Conservation (phyloP, 2,888 invertebrate species). For the Odontothrips loti region DNA sequence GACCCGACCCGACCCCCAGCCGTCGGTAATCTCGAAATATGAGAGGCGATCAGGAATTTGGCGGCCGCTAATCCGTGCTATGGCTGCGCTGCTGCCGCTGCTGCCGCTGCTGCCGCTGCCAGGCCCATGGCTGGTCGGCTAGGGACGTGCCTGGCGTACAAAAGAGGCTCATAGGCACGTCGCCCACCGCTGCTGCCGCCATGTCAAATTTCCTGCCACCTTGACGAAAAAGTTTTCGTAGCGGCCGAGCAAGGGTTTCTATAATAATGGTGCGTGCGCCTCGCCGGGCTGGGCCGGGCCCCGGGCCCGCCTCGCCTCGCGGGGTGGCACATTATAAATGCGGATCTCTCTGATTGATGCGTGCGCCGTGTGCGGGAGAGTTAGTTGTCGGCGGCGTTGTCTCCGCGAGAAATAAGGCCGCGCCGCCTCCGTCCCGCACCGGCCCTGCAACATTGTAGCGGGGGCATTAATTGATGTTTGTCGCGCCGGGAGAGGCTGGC, state of each 20-base stretch:
- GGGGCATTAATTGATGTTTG: too few relatives aligned
- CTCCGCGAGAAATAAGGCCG: too few relatives aligned
- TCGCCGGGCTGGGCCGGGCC: background rate
- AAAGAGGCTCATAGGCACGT: background rate
- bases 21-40: background rate
- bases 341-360: too few relatives aligned
- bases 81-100: background rate
- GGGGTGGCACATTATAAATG: background rate
- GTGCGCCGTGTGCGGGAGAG: too few relatives aligned
- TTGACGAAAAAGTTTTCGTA: too few relatives aligned
- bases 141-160: background rate
- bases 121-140: background rate
- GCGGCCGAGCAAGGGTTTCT: too few relatives aligned
- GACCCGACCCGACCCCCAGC: background rate
- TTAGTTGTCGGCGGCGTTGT: too few relatives aligned
- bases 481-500: too few relatives aligned
- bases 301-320: background rate
- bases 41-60: constrained; percentile 24
- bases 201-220: too few relatives aligned
- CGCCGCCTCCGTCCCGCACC: too few relatives aligned
- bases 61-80: constrained; percentile 5
- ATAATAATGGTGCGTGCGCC: background rate
- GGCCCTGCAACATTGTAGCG: too few relatives aligned
- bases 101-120: background rate
- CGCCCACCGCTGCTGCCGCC: background rate